phyloP scores from a whole-genome alignment of 2,113 vertebrate genomes.

The Cyphomyrus discorhynchus region DNA sequence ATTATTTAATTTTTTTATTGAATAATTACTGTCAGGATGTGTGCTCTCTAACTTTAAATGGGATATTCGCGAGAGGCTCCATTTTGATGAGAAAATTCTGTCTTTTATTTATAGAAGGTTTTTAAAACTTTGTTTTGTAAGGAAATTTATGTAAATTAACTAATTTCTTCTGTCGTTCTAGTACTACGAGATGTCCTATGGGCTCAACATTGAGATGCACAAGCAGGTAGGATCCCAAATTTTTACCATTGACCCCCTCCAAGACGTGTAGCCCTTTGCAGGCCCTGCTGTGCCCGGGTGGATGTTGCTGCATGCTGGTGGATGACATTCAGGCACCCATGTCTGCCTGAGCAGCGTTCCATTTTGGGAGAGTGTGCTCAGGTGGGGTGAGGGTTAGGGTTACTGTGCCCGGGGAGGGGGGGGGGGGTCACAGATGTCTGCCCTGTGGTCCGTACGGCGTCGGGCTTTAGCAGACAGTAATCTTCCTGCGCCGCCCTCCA shows the following conservation, averaged over 20 bases:
- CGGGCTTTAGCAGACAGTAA: neutral
- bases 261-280: neutral
- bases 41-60: neutral
- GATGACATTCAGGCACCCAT: too few species aligned
- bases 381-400: neutral
- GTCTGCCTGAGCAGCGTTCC: neutral
- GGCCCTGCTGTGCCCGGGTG: neutral
- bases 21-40: neutral
- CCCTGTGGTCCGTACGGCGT: neutral
- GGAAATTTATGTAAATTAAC: neutral
- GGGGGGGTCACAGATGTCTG: neutral
- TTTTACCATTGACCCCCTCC: neutral
- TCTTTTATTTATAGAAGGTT: neutral
- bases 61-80: neutral
- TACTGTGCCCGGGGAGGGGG: neutral
- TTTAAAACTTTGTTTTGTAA: neutral
- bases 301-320: neutral
- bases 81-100: neutral
- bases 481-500: neutral
- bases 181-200: conserved; percentile 83
- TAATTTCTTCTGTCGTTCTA: conserved; percentile 40
- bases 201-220: conserved; percentile 83
- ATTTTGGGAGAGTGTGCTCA: neutral
- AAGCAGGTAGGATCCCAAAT: conserved; percentile 66
- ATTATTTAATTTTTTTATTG: neutral